These are phyloP conservation scores for Pachyrhynchus sulphureomaculatus DNA, from an alignment of 1,140 invertebrate species.

Conservation along the genomic window DNA sequence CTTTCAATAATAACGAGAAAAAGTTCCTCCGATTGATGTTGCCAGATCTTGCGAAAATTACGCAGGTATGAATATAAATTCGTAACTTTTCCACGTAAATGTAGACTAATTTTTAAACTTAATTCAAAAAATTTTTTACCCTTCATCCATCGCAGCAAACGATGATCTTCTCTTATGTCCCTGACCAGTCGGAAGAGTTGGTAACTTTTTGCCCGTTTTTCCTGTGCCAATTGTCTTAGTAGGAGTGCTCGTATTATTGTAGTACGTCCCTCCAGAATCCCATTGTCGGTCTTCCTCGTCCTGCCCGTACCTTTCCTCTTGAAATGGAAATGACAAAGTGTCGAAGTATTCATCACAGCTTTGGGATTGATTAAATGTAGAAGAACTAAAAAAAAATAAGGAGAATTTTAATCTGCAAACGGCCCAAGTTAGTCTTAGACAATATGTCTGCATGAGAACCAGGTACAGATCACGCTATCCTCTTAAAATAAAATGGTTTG, in stretches of 20 bases:
- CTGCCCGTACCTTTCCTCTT: constrained; percentile 59
- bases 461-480: too few relatives aligned
- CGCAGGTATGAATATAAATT: too few relatives aligned
- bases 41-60: too few relatives aligned
- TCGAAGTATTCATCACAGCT: constrained; percentile 58
- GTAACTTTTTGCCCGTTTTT: constrained; percentile 50
- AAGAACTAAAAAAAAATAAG: constrained; percentile 29
- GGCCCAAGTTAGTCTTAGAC: too few relatives aligned
- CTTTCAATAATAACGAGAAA: too few relatives aligned
- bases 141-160: constrained; percentile 40
- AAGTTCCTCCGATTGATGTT: too few relatives aligned
- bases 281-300: constrained; percentile 69
- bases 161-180: constrained; percentile 52
- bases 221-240: constrained; percentile 45
- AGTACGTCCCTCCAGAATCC: constrained; percentile 61
- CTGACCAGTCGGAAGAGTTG: constrained; percentile 45
- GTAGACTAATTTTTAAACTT: too few relatives aligned
- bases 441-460: too few relatives aligned
- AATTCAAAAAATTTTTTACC: too few relatives aligned
- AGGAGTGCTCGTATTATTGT: constrained; percentile 23
- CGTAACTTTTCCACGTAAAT: too few relatives aligned
- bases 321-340: constrained; percentile 54
- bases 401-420: neutral
- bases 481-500: neutral
- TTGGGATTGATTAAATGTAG: constrained; percentile 37